These are phyloP conservation scores for Muscina levida DNA, from an alignment of 2,888 invertebrate species.

Conservation along the genomic window DNA sequence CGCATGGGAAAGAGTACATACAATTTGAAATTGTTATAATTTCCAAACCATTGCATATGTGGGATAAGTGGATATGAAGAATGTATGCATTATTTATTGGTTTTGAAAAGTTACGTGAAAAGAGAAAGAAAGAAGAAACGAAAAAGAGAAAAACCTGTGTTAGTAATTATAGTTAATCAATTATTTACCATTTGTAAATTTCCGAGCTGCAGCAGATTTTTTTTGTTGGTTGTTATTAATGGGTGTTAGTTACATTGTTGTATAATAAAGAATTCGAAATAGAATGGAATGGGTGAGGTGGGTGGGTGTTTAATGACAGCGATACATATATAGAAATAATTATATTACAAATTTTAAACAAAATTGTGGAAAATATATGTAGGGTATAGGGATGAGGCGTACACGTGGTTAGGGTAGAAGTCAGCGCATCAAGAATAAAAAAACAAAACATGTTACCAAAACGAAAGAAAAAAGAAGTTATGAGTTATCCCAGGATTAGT, in stretches of 20 bases:
- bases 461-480: conserved; percentile 15
- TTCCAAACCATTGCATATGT: not conserved
- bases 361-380: no score
- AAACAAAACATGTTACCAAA: not conserved
- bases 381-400: not conserved
- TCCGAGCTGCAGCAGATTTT: conserved; percentile 75
- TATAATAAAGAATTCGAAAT: not conserved
- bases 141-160: conserved; percentile 72
- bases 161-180: conserved; percentile 74
- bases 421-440: not conserved
- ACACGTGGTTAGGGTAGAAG: not conserved
- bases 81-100: conserved; percentile 19
- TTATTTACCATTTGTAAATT: conserved; percentile 78
- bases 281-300: no score
- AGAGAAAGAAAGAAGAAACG: conserved; percentile 68
- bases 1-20: conserved; percentile 24
- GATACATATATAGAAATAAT: not conserved
- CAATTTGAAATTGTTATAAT: conserved; percentile 23
- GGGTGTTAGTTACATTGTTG: not conserved
- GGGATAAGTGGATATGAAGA: conserved; percentile 46
- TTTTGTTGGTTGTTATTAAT: conserved; percentile 41
- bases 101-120: conserved; percentile 57
- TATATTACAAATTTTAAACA: not conserved
- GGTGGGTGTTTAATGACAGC: no score
- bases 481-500: conserved; percentile 48